Percentiles rank a stretch among this genome's conserved stretches.
phyloP scores from a whole-genome alignment of 2,797 vertebrate species.

The Sebastes nivosus region DNA sequence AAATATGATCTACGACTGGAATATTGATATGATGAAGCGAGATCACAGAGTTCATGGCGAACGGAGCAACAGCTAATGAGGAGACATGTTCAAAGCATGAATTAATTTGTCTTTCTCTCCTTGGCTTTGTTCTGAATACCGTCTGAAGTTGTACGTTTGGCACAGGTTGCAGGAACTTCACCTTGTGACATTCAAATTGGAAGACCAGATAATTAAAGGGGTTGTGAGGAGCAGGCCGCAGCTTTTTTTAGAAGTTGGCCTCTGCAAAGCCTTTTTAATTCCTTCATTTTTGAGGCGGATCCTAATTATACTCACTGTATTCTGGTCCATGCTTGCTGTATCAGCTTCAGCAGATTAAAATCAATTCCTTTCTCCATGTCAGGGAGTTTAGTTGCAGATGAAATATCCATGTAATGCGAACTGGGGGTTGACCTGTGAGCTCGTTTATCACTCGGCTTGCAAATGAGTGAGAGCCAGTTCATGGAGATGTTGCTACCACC shows the following conservation, averaged over 20 bases:
- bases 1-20: not conserved
- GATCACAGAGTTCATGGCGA: not conserved
- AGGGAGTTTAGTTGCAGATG: constrained; percentile 48
- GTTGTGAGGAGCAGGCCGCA: constrained; percentile 4
- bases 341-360: constrained; percentile 66
- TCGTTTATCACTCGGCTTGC: constrained; percentile 46
- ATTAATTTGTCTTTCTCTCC: not conserved
- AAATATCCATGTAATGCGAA: constrained; percentile 57
- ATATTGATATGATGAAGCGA: not conserved
- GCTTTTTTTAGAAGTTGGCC: constrained; percentile 35
- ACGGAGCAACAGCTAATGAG: not conserved
- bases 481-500: not conserved
- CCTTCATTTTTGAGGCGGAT: constrained; percentile 33
- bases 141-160: not conserved
- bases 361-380: constrained; percentile 57
- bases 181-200: constrained; percentile 35
- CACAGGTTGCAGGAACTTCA: constrained; percentile 4
- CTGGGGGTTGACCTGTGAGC: constrained; percentile 35
- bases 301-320: constrained; percentile 60
- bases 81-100: constrained; percentile 2
- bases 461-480: constrained; percentile 44
- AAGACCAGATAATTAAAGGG: constrained; percentile 40
- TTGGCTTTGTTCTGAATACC: not conserved
- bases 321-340: constrained; percentile 49
- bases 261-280: constrained; percentile 45